Evolutionary conservation across 2,888 invertebrate genomes (phyloP).

Genomic region (Stratiomys singularior): DNA sequence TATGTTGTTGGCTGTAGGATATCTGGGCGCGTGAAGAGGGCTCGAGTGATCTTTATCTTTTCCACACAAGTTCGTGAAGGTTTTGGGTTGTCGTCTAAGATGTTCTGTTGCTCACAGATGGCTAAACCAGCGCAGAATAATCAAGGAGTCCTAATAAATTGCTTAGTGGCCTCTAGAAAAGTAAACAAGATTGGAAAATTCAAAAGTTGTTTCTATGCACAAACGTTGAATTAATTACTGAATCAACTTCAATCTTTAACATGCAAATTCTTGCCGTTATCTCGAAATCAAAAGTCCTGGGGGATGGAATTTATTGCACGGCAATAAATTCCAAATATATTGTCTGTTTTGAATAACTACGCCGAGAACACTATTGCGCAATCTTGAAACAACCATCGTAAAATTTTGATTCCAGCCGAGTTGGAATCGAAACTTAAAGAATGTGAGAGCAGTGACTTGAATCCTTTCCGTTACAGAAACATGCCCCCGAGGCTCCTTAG

Average conservation of each 20-base stretch:
- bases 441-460: slow-evolving; percentile 28
- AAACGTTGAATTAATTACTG: not conserved
- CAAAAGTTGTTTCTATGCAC: not conserved
- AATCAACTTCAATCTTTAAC: not conserved
- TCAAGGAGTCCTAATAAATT: too few relatives aligned
- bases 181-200: not conserved
- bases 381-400: slow-evolving; percentile 16
- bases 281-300: not conserved
- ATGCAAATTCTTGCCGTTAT: not conserved
- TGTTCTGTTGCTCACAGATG: too few relatives aligned
- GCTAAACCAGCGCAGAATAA: too few relatives aligned
- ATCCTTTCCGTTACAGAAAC: slow-evolving; percentile 34
- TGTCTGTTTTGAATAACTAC: slow-evolving; percentile 1
- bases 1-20: not conserved
- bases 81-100: slow-evolving; percentile 2
- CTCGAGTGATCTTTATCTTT: slow-evolving; percentile 23
- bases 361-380: slow-evolving; percentile 35
- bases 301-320: not conserved
- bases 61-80: not conserved
- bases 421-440: slow-evolving; percentile 38
- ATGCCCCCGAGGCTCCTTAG: slow-evolving; percentile 26
- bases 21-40: not conserved
- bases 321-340: slow-evolving; percentile 5
- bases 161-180: too few relatives aligned
- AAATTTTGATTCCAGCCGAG: slow-evolving; percentile 29